phyloP scores from a whole-genome alignment of 2,113 vertebrate genomes.

The Myiozetetes cayanensis region DNA sequence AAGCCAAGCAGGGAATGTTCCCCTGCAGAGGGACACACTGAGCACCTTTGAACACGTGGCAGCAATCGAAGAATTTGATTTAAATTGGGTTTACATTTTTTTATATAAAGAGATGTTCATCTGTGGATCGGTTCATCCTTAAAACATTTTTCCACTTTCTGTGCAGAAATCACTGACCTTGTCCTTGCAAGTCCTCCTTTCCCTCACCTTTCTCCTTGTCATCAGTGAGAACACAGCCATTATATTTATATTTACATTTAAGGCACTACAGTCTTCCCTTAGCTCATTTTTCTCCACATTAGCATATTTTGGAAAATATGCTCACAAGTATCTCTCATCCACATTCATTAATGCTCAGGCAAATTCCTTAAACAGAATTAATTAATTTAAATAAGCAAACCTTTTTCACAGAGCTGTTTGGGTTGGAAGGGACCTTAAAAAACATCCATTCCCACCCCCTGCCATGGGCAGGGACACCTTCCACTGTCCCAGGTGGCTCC shows the following conservation, averaged over 20 bases:
- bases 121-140: not conserved
- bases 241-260: not conserved
- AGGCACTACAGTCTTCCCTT: not conserved
- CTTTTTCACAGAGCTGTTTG: no score
- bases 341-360: not conserved
- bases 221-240: not conserved
- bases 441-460: not conserved
- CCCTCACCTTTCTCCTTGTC: not conserved
- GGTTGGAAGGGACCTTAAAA: not conserved
- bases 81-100: not conserved
- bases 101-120: not conserved
- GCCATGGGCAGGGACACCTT: not conserved
- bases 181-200: not conserved
- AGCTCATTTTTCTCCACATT: not conserved
- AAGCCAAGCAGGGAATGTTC: not conserved
- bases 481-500: not conserved
- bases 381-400: not conserved
- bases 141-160: not conserved
- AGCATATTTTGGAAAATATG: not conserved
- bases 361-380: not conserved
- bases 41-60: no score
- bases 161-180: not conserved
- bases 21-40: not conserved
- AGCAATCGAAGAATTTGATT: not conserved
- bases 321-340: not conserved